These are phyloP conservation scores for Eristalinus aeneus DNA, from an alignment of 2,888 invertebrate genomes.

Conservation along the genomic window DNA sequence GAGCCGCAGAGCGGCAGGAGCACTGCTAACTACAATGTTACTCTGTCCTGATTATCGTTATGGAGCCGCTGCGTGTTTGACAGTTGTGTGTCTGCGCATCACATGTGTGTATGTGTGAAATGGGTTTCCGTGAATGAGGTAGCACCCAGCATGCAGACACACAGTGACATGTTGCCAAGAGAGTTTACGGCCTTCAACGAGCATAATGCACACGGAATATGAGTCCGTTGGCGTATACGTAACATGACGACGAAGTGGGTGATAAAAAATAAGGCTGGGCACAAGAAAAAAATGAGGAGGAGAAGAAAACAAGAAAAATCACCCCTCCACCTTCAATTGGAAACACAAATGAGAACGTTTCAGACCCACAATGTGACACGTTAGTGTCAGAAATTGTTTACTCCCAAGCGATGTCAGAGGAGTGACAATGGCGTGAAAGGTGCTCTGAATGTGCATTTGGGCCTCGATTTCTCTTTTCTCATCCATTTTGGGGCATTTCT, in stretches of 20 bases:
- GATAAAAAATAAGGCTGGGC: not conserved
- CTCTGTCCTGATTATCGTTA: slow-evolving; percentile 59
- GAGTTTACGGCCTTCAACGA: slow-evolving; percentile 62
- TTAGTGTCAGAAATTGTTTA: slow-evolving; percentile 66
- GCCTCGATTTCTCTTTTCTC: not conserved
- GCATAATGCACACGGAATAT: slow-evolving; percentile 49
- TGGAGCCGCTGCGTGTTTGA: slow-evolving; percentile 12
- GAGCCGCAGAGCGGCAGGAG: slow-evolving; percentile 15
- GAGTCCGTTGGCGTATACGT: slow-evolving; percentile 58
- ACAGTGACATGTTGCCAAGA: slow-evolving; percentile 56
- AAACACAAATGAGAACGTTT: slow-evolving; percentile 67
- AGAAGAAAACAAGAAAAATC: not conserved
- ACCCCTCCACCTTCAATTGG: slow-evolving; percentile 55
- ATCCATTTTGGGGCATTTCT: slow-evolving; percentile 33
- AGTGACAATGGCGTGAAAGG: slow-evolving; percentile 59
- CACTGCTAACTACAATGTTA: slow-evolving; percentile 38
- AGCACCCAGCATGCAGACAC: slow-evolving; percentile 48
- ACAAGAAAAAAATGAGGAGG: not conserved
- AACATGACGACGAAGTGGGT: slow-evolving; percentile 16
- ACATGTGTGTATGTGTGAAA: slow-evolving; percentile 7
- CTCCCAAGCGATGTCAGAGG: slow-evolving; percentile 57
- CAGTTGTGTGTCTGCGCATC: not conserved
- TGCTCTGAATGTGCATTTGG: slow-evolving; percentile 46
- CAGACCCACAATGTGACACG: slow-evolving; percentile 59
- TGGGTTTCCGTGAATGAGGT: slow-evolving; percentile 37